A percentile compares a stretch with the other conserved stretches of the same genome.
Evolutionary conservation across 2,797 vertebrate genomes (phyloP).

Genomic region (Streptopelia turtur): DNA sequence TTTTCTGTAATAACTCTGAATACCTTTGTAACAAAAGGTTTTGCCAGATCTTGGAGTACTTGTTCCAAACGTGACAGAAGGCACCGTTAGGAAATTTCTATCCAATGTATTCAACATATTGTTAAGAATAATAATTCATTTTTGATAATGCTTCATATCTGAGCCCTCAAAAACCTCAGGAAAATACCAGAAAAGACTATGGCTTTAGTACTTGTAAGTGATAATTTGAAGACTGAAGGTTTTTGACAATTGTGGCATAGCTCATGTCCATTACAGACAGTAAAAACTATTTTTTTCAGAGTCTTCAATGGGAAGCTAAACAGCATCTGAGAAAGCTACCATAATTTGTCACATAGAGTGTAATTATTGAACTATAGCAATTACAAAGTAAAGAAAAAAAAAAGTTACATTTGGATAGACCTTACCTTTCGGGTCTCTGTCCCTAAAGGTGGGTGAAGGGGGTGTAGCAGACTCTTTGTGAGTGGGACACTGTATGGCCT

Average conservation of each 20-base stretch:
- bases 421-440: constrained; percentile 80
- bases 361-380: not conserved
- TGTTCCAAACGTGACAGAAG: not conserved
- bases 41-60: not conserved
- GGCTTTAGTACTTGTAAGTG: not conserved
- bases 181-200: not conserved
- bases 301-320: not conserved
- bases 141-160: not conserved
- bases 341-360: not conserved
- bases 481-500: constrained; percentile 84
- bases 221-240: not conserved
- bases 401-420: not conserved
- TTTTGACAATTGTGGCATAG: not conserved
- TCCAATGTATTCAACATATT: not conserved
- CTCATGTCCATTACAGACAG: not conserved
- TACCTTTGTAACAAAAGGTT: not conserved
- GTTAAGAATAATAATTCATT: not conserved
- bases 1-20: not conserved
- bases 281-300: not conserved
- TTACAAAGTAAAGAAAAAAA: not conserved
- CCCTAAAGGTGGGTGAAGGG: constrained; percentile 41
- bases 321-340: not conserved
- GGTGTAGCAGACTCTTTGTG: constrained; percentile 46
- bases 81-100: not conserved
- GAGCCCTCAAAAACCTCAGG: not conserved